phyloP scores from a whole-genome alignment of 2,797 vertebrate genomes.

The Gobio occitaniae region DNA sequence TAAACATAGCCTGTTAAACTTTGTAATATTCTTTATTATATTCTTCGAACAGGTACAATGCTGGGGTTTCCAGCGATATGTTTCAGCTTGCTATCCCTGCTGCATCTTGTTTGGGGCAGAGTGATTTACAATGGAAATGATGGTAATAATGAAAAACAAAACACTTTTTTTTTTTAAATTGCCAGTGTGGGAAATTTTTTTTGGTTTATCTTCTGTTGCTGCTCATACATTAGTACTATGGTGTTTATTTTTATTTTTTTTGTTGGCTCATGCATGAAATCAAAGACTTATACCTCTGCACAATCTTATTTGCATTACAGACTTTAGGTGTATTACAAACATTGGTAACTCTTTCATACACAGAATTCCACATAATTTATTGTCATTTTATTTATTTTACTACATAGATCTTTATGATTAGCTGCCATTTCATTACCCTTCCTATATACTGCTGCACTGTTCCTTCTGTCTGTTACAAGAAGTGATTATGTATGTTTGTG shows the following conservation, averaged over 20 bases:
- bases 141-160: conserved; percentile 59
- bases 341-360: background rate
- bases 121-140: conserved; percentile 55
- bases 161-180: background rate
- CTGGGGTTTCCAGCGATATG: conserved; percentile 53
- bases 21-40: background rate
- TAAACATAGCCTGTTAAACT: background rate
- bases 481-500: conserved; percentile 2
- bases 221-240: background rate
- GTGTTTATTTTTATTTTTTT: background rate
- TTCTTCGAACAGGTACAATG: conserved; percentile 51
- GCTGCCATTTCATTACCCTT: background rate
- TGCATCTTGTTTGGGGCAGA: conserved; percentile 62
- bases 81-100: conserved; percentile 61
- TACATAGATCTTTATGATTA: background rate
- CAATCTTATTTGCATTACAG: background rate
- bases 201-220: background rate
- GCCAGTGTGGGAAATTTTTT: background rate
- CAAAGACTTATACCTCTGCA: background rate
- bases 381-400: too few relatives aligned
- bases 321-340: background rate
- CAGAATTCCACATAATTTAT: background rate
- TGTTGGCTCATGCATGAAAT: background rate
- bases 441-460: background rate
- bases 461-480: background rate